Base-by-base conservation (phyloP, 1,140 invertebrate species). In the Caerostris darwini region DNA sequence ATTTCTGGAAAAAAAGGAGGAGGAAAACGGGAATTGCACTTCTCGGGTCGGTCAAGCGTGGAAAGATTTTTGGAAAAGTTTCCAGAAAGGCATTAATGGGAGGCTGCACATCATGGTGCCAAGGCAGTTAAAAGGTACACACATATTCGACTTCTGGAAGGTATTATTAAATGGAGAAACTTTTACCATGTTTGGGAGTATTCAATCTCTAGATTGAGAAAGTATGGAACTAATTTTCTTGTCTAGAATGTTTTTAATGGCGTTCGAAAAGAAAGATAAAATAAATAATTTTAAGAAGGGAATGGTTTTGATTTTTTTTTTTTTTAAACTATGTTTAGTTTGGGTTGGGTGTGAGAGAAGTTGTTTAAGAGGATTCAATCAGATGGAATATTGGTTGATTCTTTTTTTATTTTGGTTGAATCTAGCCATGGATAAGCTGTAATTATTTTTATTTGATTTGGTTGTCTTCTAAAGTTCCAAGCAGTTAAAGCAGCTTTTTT, bases 1-100 rank as follows among this genome's bases (percentile, higher is more conserved):
- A 54, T 92, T 83, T 92, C 50, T 61, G 77, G 56, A 12, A n/a
- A 34, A 56, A 54, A 67, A 67, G 64, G 54, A 7, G 54, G 82
- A 19, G 81, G 56, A 92, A 85, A 92, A 50, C 10, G 90, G 90
- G 85, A 92, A 92, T 92, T 92, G 90, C 90, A 92, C 90, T 92
- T 85, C 58, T 8, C 17, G 53, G 81, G n/a, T 82, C 90, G 81
- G 90, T 92, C 90, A 92, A 92, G 90, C 81, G 81, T 92, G 59
- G 59, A 53, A 58, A 92, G 67, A 85, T 92, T 85, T 92, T 85
- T 50, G 56, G 69, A 61, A 92, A 85, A 6, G 56, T 92, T 92
- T 92, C 90, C 14, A 58, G 53, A 92, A 19, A 81, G 54, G 82
- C 19, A 82, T 57, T 91, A 91, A 67, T 8, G 87, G n/a, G 82